Percentiles rank a stretch among this genome's conserved stretches.
phyloP scores from a whole-genome alignment of 2,113 vertebrate species.

The Phylloscopus trochiloides region DNA sequence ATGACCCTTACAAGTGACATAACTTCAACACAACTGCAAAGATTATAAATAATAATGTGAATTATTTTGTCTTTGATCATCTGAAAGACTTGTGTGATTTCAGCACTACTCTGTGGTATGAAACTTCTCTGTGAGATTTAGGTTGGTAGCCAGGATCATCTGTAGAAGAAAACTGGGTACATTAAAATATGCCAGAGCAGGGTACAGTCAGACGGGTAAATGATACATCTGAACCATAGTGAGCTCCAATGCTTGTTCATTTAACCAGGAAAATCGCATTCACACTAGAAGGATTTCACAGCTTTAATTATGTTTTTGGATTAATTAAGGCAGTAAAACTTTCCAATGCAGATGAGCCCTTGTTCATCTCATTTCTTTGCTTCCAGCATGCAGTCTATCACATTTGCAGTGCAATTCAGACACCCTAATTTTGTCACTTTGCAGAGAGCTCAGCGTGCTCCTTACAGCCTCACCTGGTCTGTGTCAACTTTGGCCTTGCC shows the following conservation, averaged over 20 bases:
- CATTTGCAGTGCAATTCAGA: not conserved
- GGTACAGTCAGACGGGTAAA: not conserved
- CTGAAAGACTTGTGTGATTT: not conserved
- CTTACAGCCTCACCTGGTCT: not conserved
- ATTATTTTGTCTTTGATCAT: not conserved
- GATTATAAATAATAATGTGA: not conserved
- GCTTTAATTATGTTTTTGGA: constrained; percentile 27
- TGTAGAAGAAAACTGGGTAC: not conserved
- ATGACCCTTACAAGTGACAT: not conserved
- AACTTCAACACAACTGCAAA: not conserved
- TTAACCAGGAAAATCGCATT: constrained; percentile 5
- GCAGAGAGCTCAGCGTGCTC: not conserved
- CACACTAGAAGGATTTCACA: constrained; percentile 23
- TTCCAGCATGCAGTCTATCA: not conserved
- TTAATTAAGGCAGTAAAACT: constrained; percentile 58
- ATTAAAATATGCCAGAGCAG: not conserved
- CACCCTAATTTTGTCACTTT: not conserved
- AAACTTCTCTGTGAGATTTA: not conserved
- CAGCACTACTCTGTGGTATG: not conserved
- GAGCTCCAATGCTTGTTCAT: not conserved
- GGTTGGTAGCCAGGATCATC: not conserved
- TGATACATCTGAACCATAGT: not conserved
- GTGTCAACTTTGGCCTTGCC: not conserved
- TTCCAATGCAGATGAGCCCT: not conserved
- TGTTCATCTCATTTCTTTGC: constrained; percentile 1